These are phyloP conservation scores for Agriopis leucophaearia DNA, from an alignment of 2,888 invertebrate genomes.

Conservation along the genomic window DNA sequence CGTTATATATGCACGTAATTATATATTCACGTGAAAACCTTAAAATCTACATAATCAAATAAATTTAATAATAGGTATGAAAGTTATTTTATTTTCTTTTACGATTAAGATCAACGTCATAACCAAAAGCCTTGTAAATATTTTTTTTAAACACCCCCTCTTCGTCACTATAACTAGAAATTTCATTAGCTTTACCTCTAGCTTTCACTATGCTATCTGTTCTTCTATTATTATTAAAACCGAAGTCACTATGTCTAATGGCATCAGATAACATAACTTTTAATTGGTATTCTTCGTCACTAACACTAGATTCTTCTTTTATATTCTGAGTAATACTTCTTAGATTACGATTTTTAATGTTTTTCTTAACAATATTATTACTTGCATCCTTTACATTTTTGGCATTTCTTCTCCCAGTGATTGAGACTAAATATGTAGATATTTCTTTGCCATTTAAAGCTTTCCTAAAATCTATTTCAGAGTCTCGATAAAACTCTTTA, in stretches of 20 bases:
- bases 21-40: too few relatives aligned
- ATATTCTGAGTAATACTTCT: not conserved
- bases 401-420: not conserved
- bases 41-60: too few relatives aligned
- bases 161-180: conserved; percentile 9
- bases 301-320: not conserved
- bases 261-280: conserved; percentile 10
- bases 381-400: not conserved
- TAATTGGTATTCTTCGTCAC: conserved; percentile 1
- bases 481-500: not conserved
- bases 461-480: not conserved
- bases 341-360: not conserved
- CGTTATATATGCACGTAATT: too few relatives aligned
- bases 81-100: not conserved
- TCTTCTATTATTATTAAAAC: not conserved
- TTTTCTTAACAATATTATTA: not conserved
- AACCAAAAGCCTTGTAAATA: conserved; percentile 16
- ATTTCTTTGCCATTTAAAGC: not conserved
- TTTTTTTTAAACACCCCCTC: conserved; percentile 2
- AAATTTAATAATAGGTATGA: not conserved
- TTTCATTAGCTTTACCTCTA: not conserved
- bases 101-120: not conserved
- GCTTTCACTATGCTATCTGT: not conserved
- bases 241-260: conserved; percentile 2
- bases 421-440: not conserved